Conservation (phyloP, 2,113 vertebrate species). For the Aspidoscelis tigris region DNA sequence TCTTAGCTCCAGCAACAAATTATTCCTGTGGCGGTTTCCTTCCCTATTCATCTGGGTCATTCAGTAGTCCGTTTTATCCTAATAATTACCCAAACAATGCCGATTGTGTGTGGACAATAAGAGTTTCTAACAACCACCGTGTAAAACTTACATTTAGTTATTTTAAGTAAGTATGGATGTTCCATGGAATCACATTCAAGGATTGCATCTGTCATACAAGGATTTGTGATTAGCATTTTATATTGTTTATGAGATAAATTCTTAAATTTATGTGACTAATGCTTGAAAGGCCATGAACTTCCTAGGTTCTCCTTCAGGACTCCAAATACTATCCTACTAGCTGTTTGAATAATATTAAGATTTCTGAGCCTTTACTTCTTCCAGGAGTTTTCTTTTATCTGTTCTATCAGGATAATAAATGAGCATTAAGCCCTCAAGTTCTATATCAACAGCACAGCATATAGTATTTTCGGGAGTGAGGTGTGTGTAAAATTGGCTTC, state of each 20-base stretch:
- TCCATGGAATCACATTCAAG: neutral
- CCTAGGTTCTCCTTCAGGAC: too few relatives aligned
- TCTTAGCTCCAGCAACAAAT: conserved; percentile 29
- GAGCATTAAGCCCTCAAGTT: neutral
- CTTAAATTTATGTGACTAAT: too few relatives aligned
- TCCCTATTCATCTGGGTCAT: neutral
- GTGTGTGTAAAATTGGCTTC: too few relatives aligned
- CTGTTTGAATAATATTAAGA: neutral
- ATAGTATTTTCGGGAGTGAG: neutral
- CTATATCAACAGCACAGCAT: neutral
- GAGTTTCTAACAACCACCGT: neutral
- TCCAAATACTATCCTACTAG: too few relatives aligned
- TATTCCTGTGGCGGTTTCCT: neutral
- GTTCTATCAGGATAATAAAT: neutral
- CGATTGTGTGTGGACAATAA: neutral
- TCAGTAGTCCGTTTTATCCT: neutral
- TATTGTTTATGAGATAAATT: neutral
- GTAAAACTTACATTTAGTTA: neutral
- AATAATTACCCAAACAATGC: neutral
- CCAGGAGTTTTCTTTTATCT: neutral
- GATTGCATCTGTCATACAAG: neutral
- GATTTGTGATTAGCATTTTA: neutral
- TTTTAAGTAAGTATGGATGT: conserved; percentile 10
- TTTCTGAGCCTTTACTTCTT: neutral
- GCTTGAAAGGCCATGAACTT: too few relatives aligned